Conservation (phyloP, 2,113 vertebrate species). For the Corythornis cristatus region DNA sequence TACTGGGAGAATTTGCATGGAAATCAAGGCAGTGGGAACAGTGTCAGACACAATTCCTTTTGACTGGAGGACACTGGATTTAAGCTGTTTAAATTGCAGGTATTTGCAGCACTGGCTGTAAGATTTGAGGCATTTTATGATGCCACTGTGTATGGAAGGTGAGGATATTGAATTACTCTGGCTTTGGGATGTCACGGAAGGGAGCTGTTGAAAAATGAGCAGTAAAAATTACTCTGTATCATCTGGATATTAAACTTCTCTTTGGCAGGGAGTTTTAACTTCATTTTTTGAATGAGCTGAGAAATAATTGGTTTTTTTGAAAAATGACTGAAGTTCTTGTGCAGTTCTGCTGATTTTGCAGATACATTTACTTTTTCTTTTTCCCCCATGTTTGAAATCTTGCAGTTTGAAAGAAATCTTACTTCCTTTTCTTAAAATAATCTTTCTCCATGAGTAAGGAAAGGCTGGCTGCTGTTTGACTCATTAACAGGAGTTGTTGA, state of each 20-base stretch:
- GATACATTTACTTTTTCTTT: background rate
- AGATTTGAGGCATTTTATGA: background rate
- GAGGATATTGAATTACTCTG: background rate
- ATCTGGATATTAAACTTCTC: background rate
- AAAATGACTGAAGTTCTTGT: background rate
- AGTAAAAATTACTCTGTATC: background rate
- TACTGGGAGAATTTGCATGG: background rate
- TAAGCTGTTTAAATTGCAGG: background rate
- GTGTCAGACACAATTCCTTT: background rate
- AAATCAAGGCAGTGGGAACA: background rate
- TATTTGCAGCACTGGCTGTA: background rate
- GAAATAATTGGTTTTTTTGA: background rate
- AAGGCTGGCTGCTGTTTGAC: background rate
- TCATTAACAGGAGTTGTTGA: constrained; percentile 39
- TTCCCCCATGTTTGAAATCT: background rate
- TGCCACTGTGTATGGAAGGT: background rate
- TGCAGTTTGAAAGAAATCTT: background rate
- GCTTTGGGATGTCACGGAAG: background rate
- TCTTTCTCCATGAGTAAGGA: background rate
- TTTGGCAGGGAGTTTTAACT: background rate
- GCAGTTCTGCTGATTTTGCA: background rate
- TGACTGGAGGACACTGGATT: background rate
- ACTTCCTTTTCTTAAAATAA: constrained; percentile 11
- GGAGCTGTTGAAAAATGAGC: background rate
- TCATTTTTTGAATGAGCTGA: background rate